A percentile compares a stretch with the other conserved stretches of the same genome.
These are phyloP conservation scores for Sardina pilchardus DNA, from an alignment of 2,113 vertebrate species.

Conservation along the genomic window DNA sequence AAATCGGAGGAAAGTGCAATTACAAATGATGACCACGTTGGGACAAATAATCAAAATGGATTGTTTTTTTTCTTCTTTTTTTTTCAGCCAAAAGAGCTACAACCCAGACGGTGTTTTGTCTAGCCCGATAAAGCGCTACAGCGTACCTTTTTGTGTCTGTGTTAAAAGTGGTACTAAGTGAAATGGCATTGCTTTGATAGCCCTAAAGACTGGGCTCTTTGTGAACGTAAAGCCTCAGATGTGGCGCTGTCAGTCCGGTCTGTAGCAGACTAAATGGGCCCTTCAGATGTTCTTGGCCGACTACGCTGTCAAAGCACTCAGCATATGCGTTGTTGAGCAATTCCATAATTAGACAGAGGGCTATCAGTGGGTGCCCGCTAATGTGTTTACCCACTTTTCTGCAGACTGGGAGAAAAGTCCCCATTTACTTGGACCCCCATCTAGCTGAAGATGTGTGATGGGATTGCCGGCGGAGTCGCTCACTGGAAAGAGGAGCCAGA, in stretches of 20 bases:
- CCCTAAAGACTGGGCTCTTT: neutral
- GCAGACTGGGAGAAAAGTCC: neutral
- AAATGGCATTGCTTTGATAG: neutral
- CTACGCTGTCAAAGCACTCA: neutral
- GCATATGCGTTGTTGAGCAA: slow-evolving; percentile 19
- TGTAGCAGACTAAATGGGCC: neutral
- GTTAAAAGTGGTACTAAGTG: neutral
- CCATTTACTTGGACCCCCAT: neutral
- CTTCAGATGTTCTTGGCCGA: neutral
- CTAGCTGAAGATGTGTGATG: slow-evolving; percentile 2
- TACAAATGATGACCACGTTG: too few species aligned
- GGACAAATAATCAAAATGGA: too few species aligned
- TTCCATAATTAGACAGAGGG: slow-evolving; percentile 15
- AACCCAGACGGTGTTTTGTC: too few species aligned
- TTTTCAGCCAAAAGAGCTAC: too few species aligned
- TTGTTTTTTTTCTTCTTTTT: too few species aligned
- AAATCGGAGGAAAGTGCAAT: too few species aligned
- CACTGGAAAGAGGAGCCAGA: neutral
- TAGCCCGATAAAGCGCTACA: neutral
- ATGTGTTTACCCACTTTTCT: slow-evolving; percentile 15
- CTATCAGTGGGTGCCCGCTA: slow-evolving; percentile 2
- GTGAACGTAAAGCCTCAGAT: neutral
- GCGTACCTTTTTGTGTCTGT: neutral
- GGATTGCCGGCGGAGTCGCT: neutral
- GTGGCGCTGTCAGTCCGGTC: neutral